These are phyloP conservation scores for Phorcus lineatus DNA, from an alignment of 2,888 invertebrate species.

Conservation along the genomic window DNA sequence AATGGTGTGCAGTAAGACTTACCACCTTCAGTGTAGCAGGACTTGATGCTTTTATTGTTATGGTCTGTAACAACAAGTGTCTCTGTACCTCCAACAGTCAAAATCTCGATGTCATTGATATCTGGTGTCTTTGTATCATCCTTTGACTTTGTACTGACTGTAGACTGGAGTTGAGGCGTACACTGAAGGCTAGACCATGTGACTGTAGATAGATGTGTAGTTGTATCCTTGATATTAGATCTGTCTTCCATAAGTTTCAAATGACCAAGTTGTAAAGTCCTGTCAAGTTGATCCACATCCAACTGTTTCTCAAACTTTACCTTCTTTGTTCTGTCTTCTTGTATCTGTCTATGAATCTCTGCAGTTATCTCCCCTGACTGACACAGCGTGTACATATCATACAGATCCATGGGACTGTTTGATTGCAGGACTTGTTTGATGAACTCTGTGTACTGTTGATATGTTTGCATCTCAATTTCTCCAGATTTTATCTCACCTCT, in stretches of 20 bases:
- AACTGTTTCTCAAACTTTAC: not conserved
- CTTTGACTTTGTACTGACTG: not conserved
- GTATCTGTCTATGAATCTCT: not conserved
- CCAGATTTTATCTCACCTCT: not conserved
- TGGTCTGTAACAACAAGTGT: not conserved
- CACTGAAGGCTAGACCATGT: too few relatives aligned
- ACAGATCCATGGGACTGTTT: not conserved
- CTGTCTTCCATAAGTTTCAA: not conserved
- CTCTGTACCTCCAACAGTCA: not conserved
- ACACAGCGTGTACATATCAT: not conserved
- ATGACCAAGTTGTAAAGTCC: not conserved
- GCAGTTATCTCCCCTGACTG: not conserved
- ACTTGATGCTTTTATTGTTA: not conserved
- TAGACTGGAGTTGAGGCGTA: not conserved
- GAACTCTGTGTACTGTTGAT: not conserved
- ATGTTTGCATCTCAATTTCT: not conserved
- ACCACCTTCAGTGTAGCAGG: not conserved
- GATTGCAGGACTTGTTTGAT: not conserved
- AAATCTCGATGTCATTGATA: not conserved
- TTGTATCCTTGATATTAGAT: too few relatives aligned
- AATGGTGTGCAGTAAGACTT: not conserved
- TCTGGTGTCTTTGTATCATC: not conserved
- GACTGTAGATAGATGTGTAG: too few relatives aligned
- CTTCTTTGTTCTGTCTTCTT: not conserved
- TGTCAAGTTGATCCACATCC: too few relatives aligned